Base-by-base conservation (phyloP, 2,113 vertebrate species). In the Labeo catla region DNA sequence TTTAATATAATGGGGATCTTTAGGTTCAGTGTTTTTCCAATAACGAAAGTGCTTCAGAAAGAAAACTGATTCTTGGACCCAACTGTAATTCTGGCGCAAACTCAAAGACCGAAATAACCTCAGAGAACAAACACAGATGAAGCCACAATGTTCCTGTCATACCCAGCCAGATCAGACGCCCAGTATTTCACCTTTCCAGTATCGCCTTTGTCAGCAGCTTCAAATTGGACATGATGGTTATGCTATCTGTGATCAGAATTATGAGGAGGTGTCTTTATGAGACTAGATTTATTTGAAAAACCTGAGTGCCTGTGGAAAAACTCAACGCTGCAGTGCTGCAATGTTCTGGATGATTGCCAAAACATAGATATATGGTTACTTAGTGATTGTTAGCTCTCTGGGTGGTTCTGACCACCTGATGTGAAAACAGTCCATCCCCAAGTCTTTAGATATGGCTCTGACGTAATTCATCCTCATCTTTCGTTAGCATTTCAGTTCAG, bases 21-120 rank as follows among this genome's bases (percentile, higher is more conserved):
- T 49, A 10, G 45, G 72, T 74, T 74, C 45, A 47, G 72, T 74
- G 11, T 49, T 76, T 50, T 15, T 15, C n/a, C 73, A 76, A 76
- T 50, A 76, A 50, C 28, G n/a, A 11, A 74, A 72, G 49, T 4
- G 8, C 28, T 57, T 78, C 9, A 16, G 10, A 28, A 15, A 49
- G 13, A 50, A 4, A 4, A 12, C 47, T 76, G 47, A n/a, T 34
- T 76, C 21, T 76, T 28, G 23, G 23, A 52, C 74, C n/a, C n/a
- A 28, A 34, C 43, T 47, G 74, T 28, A 50, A 52, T 76, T 76
- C 11, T 78, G 50, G 76, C 23, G 4, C 76, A 36, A 39, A 78
- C 28, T 21, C 76, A 78, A 57, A 78, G 76, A 78, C 76, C 0
- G 8, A 78, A 78, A 78, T 78, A 78, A 78, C 28, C 76, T 57